phyloP scores from a whole-genome alignment of 2,113 vertebrate species.

The Sterna hirundo region DNA sequence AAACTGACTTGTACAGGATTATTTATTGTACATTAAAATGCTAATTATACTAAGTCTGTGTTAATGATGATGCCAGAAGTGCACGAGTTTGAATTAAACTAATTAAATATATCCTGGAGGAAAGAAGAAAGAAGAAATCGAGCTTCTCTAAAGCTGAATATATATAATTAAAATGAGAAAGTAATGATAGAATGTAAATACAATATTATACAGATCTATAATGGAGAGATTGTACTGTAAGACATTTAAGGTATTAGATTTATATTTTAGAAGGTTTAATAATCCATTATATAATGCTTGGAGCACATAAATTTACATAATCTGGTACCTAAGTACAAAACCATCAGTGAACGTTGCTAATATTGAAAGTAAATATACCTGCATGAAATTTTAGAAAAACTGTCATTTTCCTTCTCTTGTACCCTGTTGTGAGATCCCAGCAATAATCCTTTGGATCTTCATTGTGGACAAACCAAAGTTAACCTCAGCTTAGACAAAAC shows the following conservation, averaged over 20 bases:
- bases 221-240: neutral
- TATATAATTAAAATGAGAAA: conserved; percentile 37
- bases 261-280: neutral
- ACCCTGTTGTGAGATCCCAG: neutral
- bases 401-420: neutral
- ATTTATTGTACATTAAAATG: conserved; percentile 47
- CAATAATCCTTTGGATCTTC: neutral
- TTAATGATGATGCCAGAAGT: conserved; percentile 45
- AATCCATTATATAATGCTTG: neutral
- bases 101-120: conserved; percentile 59
- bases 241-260: neutral
- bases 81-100: conserved; percentile 23
- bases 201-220: neutral
- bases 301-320: neutral
- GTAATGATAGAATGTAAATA: neutral
- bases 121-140: neutral
- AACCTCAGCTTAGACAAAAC: neutral
- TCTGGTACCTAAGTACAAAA: neutral
- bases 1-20: neutral
- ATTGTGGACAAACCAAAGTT: neutral
- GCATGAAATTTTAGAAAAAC: neutral
- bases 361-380: neutral
- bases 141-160: neutral
- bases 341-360: neutral
- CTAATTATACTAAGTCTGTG: conserved; percentile 9